Percentiles rank a stretch among this genome's conserved stretches.
phyloP scores from a whole-genome alignment of 2,888 invertebrate species.

The Sycophila texana region DNA sequence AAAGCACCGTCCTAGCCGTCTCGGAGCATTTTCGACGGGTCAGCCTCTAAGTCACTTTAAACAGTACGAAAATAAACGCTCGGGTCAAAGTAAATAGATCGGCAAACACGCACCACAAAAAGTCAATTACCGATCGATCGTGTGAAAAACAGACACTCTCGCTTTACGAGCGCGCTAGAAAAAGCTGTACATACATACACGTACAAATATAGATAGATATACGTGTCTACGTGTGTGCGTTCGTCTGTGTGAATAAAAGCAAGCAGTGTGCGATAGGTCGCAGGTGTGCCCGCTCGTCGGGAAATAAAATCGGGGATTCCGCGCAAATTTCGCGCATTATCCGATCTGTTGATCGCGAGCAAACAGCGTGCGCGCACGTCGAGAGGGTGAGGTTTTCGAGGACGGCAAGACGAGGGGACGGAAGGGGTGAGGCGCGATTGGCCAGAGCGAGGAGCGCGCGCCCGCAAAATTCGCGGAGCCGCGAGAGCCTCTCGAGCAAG shows the following conservation, averaged over 20 bases:
- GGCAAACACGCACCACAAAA: slow-evolving; percentile 4
- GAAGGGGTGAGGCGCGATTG: slow-evolving; percentile 7
- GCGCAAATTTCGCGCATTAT: slow-evolving; percentile 1
- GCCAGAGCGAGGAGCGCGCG: not conserved
- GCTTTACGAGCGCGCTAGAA: not conserved
- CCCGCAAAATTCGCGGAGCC: slow-evolving; percentile 3
- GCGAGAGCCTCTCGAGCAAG: slow-evolving; percentile 20
- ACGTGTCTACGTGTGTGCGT: no score
- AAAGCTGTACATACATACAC: no score
- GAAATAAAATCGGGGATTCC: not conserved
- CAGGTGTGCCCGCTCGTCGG: no score
- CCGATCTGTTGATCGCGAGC: not conserved
- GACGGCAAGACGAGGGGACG: not conserved
- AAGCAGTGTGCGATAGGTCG: no score
- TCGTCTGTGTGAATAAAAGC: no score
- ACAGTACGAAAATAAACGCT: not conserved
- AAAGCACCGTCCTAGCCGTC: no score
- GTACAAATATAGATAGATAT: no score
- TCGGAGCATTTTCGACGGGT: no score
- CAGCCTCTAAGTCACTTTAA: not conserved
- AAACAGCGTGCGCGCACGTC: slow-evolving; percentile 1
- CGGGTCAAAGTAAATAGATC: slow-evolving; percentile 1
- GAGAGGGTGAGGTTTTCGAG: slow-evolving; percentile 2
- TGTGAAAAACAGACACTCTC: not conserved
- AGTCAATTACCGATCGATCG: slow-evolving; percentile 23